These are phyloP conservation scores for Dolichoris vasculosae DNA, from an alignment of 1,140 invertebrate genomes.

Conservation along the genomic window DNA sequence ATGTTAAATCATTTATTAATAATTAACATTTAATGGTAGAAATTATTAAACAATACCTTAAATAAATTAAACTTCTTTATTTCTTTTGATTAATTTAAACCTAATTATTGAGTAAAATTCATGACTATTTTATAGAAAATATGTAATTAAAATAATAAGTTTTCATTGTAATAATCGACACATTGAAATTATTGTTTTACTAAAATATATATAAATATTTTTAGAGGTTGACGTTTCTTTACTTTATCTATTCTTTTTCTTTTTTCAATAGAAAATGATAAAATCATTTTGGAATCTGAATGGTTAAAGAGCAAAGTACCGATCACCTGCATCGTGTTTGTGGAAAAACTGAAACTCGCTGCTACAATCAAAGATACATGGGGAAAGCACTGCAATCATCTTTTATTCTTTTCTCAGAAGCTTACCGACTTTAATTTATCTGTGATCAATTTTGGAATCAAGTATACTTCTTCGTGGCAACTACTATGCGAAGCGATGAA, in stretches of 20 bases:
- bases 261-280: conserved; percentile 39
- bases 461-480: conserved; percentile 72
- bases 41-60: background rate
- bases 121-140: background rate
- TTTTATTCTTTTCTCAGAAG: conserved; percentile 66
- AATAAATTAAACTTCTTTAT: background rate
- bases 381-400: conserved; percentile 67
- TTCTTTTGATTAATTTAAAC: background rate
- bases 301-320: conserved; percentile 65
- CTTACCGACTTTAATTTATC: conserved; percentile 54
- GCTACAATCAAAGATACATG: conserved; percentile 66
- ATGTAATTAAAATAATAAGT: too few relatives aligned
- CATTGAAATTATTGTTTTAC: too few relatives aligned
- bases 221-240: background rate
- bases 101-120: background rate
- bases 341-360: conserved; percentile 65
- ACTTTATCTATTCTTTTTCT: background rate
- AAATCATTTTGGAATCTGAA: conserved; percentile 60
- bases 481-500: conserved; percentile 70
- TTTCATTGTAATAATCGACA: too few relatives aligned
- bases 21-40: background rate
- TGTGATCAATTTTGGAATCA: conserved; percentile 63
- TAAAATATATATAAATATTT: background rate
- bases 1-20: background rate
- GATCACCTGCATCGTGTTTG: conserved; percentile 68